phyloP scores from a whole-genome alignment of 2,888 invertebrate genomes.

The Sepioteuthis lessoniana region DNA sequence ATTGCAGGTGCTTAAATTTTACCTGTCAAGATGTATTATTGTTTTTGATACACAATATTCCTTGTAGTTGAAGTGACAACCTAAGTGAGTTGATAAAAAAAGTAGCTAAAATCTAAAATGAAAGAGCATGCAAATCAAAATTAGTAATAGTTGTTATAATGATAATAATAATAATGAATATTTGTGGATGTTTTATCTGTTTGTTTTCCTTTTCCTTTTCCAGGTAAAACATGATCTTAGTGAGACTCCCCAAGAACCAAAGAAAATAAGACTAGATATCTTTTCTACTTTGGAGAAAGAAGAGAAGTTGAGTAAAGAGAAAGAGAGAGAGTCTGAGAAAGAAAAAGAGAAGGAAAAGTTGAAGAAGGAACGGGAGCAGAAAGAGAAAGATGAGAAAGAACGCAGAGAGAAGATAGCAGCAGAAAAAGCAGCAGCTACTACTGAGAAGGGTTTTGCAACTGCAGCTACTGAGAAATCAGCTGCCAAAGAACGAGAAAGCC shows the following conservation, averaged over 20 bases:
- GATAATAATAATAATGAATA: no score
- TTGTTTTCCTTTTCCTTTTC: slow-evolving; percentile 25
- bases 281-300: slow-evolving; percentile 50
- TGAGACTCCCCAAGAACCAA: slow-evolving; percentile 59
- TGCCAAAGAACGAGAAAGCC: slow-evolving; percentile 48
- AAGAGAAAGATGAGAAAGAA: slow-evolving; percentile 59
- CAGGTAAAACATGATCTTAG: slow-evolving; percentile 60
- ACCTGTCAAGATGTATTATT: no score
- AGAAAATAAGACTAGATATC: slow-evolving; percentile 60
- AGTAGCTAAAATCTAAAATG: no score
- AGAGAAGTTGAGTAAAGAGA: slow-evolving; percentile 53
- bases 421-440: slow-evolving; percentile 49
- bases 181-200: no score
- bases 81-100: no score
- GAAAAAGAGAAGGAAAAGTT: slow-evolving; percentile 53
- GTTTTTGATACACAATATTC: no score
- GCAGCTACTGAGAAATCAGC: slow-evolving; percentile 53
- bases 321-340: slow-evolving; percentile 52
- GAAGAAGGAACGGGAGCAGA: slow-evolving; percentile 54
- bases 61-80: no score
- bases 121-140: no score
- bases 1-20: no score
- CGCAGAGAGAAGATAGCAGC: slow-evolving; percentile 50
- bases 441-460: slow-evolving; percentile 50
- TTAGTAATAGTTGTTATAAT: no score